Percentiles rank a stretch among this genome's conserved stretches.
Conservation (phyloP, 2,797 vertebrate genomes). For the Botia almorhae region DNA sequence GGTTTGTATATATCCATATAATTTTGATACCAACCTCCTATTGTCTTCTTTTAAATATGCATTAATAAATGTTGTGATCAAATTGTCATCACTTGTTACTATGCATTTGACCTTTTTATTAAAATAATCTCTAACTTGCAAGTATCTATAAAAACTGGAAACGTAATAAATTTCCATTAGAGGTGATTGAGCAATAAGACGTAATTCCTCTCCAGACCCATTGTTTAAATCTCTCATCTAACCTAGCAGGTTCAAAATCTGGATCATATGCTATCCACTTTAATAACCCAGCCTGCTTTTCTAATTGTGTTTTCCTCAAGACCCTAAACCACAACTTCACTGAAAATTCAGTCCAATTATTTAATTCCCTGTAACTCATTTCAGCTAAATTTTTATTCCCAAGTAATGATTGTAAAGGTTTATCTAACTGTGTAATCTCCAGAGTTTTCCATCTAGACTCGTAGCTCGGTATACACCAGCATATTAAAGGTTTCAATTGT, state of each 20-base stretch:
- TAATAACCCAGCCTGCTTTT: background rate
- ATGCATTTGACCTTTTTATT: too few relatives aligned
- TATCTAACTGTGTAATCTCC: background rate
- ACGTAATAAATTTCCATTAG: too few relatives aligned
- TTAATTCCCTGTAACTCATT: background rate
- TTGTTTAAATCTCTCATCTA: too few relatives aligned
- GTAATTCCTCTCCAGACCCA: too few relatives aligned
- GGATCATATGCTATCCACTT: background rate
- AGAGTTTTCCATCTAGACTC: background rate
- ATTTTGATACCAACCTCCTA: too few relatives aligned
- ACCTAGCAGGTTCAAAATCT: too few relatives aligned
- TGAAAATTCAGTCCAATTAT: background rate
- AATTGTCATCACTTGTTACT: too few relatives aligned
- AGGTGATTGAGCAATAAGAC: too few relatives aligned
- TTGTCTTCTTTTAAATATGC: too few relatives aligned
- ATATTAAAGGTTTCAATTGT: background rate
- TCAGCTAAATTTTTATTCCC: background rate
- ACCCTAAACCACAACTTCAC: background rate
- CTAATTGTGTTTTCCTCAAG: background rate
- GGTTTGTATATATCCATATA: background rate
- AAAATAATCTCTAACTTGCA: too few relatives aligned
- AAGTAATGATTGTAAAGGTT: background rate
- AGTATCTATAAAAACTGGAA: too few relatives aligned
- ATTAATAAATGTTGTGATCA: too few relatives aligned
- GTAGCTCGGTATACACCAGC: background rate